Evolutionary conservation across 2,888 invertebrate species (phyloP), one percentile per base, ranked within the genome.

Genomic region (Trimorus sp.): DNA sequence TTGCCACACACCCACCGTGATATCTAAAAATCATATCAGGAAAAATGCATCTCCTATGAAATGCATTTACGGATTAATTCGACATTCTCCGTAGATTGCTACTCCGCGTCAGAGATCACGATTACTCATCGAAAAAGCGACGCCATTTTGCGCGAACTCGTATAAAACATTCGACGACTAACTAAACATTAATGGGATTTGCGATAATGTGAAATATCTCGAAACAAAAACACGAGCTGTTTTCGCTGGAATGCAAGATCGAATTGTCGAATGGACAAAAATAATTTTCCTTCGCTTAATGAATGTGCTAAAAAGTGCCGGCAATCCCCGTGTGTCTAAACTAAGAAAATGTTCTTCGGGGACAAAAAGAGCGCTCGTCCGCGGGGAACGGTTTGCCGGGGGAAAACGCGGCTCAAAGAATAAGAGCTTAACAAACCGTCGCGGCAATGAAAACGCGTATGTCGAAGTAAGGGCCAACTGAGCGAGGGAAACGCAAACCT

Each of bases 401-500:
- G 69, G 62, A 62, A 66, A 77, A 70, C 56, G 48, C 42, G 51
- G 15, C 69, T 70, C 78, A 66, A 74, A 74, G 75, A 82, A 79
- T 71, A 75, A 65, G 59, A 70, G 70, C 82, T 74, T 79, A 79
- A 79, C 82, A 79, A 82, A 82, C 77, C 73, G 78, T 74, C 63
- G 26, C 74, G 70, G 59, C 42, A 49, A 75, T 78, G 73, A 79
- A 75, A 75, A 82, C 82, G 69, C 70, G 79, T 75, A 62, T 70
- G 60, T 79, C 79, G 70, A 66, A 63, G 74, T 48, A 58, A 73
- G 82, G 82, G 75, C 80, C 83, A 79, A 82, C 83, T 79, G 70
- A 82, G 78, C 77, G 85, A 83, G 85, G 85, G 86, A 87, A 89
- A 89, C 87, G 89, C 88, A 89, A 90, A 90, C 87, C 89, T 89